These are phyloP conservation scores for Nymphalis io DNA, from an alignment of 1,140 invertebrate species.

Conservation along the genomic window DNA sequence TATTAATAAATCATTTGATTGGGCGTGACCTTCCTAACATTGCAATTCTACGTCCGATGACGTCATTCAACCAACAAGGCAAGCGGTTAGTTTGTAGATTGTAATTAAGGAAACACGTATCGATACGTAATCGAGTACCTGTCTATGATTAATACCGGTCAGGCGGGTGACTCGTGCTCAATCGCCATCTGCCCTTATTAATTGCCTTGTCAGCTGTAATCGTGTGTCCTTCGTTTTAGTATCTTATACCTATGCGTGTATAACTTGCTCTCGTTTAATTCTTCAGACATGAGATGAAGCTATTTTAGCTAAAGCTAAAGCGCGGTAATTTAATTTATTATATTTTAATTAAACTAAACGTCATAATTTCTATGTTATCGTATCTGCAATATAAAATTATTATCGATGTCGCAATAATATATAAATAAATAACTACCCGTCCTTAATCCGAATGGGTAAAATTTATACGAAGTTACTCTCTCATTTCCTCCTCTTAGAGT, in stretches of 20 bases:
- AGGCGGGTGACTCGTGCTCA: conserved; percentile 76
- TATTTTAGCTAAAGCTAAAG: neutral
- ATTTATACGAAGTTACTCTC: too few species aligned
- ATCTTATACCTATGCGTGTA: conserved; percentile 48
- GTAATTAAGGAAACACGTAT: conserved; percentile 8
- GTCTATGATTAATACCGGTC: conserved; percentile 77
- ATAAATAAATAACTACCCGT: too few species aligned
- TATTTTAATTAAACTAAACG: too few species aligned
- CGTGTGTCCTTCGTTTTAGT: conserved; percentile 67
- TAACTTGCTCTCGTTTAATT: conserved; percentile 16
- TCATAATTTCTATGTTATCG: too few species aligned
- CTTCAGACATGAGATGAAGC: neutral
- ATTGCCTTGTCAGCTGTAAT: conserved; percentile 78
- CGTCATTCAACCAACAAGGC: neutral
- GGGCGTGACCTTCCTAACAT: too few species aligned
- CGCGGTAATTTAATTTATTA: too few species aligned
- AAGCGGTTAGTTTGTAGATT: neutral
- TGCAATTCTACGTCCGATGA: too few species aligned
- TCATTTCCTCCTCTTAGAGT: too few species aligned
- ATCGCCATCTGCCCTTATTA: conserved; percentile 79
- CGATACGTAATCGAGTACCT: conserved; percentile 55
- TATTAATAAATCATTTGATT: neutral
- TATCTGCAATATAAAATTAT: too few species aligned
- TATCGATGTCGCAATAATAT: too few species aligned
- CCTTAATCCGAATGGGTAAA: too few species aligned